These are phyloP conservation scores for Atherinomorus stipes DNA, from an alignment of 2,113 vertebrate species.

Conservation along the genomic window DNA sequence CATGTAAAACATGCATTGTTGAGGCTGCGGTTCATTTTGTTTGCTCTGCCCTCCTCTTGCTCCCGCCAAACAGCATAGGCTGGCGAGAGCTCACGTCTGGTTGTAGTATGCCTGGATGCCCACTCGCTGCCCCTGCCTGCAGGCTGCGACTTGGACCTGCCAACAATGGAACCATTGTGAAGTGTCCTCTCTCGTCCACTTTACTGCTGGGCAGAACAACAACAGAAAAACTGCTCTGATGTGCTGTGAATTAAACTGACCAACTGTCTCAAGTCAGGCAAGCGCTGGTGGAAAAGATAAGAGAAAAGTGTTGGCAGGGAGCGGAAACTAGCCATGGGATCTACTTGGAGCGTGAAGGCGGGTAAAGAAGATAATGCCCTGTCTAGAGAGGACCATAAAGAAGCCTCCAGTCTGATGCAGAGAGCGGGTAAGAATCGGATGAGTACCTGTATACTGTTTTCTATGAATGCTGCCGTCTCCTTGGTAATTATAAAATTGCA, in stretches of 20 bases:
- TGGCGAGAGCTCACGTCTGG: constrained; percentile 41
- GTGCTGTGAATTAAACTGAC: constrained; percentile 15
- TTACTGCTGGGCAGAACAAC: constrained; percentile 7
- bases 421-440: constrained; percentile 15
- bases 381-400: constrained; percentile 32
- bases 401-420: constrained; percentile 28
- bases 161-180: constrained; percentile 63
- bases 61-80: constrained; percentile 34
- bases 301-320: constrained; percentile 40
- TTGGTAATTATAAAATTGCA: constrained; percentile 98
- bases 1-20: constrained; percentile 35
- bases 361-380: constrained; percentile 46
- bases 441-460: constrained; percentile 92
- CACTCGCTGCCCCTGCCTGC: constrained; percentile 44
- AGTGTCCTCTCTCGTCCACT: constrained; percentile 31
- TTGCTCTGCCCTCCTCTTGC: constrained; percentile 44
- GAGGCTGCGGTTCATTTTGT: constrained; percentile 58
- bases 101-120: constrained; percentile 54
- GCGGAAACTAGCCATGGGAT: constrained; percentile 38
- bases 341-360: constrained; percentile 40
- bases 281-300: constrained; percentile 46
- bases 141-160: constrained; percentile 24
- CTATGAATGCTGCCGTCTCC: constrained; percentile 90
- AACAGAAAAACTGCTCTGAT: constrained; percentile 33
- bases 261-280: constrained; percentile 24